Conservation (phyloP, 2,797 vertebrate genomes). For the Notoglanidium macrostoma region DNA sequence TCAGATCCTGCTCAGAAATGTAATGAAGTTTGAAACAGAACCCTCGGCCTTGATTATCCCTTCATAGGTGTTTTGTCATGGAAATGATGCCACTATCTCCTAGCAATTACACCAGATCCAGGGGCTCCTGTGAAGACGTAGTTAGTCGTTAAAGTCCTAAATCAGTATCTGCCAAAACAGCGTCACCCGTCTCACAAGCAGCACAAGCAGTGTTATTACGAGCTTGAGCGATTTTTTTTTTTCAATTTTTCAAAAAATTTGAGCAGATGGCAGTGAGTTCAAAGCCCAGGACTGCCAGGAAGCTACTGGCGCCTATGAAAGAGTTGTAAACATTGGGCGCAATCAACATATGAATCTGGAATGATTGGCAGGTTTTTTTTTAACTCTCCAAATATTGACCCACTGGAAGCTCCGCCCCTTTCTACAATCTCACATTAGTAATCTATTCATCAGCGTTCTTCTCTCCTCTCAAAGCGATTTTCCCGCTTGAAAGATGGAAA, state of each 20-base stretch:
- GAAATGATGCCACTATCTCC: constrained; percentile 67
- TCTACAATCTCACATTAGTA: background rate
- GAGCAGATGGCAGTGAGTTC: background rate
- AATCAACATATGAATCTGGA: no score
- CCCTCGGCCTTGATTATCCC: constrained; percentile 70
- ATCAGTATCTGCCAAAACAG: constrained; percentile 35
- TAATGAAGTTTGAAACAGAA: constrained; percentile 81
- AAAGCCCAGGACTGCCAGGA: background rate
- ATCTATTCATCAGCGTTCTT: background rate
- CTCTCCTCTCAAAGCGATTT: background rate
- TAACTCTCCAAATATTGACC: background rate
- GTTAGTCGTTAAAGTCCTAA: constrained; percentile 18
- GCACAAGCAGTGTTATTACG: background rate
- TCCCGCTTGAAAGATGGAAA: background rate
- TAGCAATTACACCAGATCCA: constrained; percentile 64
- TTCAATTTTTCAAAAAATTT: background rate
- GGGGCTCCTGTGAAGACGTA: constrained; percentile 58
- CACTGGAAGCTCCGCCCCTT: background rate
- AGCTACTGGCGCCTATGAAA: background rate
- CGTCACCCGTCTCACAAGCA: background rate
- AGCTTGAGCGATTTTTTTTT: background rate
- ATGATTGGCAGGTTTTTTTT: background rate
- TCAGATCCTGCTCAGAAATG: constrained; percentile 74
- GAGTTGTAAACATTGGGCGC: background rate
- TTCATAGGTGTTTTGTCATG: constrained; percentile 66